Percentiles rank a stretch among this genome's conserved stretches.
Evolutionary conservation across 2,888 invertebrate species (phyloP).

Genomic region (Phytoseiulus persimilis): DNA sequence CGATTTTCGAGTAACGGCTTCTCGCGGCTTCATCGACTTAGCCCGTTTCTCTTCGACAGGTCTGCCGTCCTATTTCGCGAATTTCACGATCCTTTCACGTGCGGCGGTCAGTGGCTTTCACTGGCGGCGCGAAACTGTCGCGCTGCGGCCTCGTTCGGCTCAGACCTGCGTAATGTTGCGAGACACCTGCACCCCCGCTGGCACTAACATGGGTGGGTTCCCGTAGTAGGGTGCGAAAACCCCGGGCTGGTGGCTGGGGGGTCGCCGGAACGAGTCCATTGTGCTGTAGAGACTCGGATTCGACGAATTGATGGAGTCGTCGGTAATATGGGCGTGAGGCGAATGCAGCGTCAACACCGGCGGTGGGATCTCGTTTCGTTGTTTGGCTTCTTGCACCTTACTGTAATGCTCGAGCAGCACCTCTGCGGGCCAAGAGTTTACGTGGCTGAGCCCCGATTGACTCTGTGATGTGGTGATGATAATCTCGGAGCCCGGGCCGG

Average conservation of each 20-base stretch:
- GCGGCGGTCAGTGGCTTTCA: not conserved
- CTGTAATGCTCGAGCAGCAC: constrained; percentile 43
- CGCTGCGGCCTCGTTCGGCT: not conserved
- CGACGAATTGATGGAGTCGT: constrained; percentile 20
- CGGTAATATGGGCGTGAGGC: not conserved
- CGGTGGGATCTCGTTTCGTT: constrained; percentile 42
- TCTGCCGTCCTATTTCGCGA: too few relatives aligned
- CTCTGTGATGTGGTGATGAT: not conserved
- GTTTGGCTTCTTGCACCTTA: constrained; percentile 44
- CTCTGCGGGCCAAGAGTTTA: constrained; percentile 43
- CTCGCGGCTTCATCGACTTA: not conserved
- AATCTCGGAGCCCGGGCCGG: not conserved
- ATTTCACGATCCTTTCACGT: not conserved
- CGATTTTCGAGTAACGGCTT: not conserved
- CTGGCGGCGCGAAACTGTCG: not conserved
- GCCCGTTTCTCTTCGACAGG: too few relatives aligned
- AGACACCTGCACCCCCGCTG: constrained; percentile 31
- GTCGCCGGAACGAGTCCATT: constrained; percentile 14
- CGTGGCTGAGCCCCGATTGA: constrained; percentile 16
- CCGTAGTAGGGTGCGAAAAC: constrained; percentile 22
- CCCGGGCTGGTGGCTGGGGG: not conserved
- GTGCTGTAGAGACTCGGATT: constrained; percentile 32
- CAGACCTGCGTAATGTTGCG: constrained; percentile 25
- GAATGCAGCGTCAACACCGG: constrained; percentile 40
- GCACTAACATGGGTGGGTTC: not conserved